These are phyloP conservation scores for Harlomillsia oculata DNA, from an alignment of 1,140 invertebrate genomes.

Conservation along the genomic window DNA sequence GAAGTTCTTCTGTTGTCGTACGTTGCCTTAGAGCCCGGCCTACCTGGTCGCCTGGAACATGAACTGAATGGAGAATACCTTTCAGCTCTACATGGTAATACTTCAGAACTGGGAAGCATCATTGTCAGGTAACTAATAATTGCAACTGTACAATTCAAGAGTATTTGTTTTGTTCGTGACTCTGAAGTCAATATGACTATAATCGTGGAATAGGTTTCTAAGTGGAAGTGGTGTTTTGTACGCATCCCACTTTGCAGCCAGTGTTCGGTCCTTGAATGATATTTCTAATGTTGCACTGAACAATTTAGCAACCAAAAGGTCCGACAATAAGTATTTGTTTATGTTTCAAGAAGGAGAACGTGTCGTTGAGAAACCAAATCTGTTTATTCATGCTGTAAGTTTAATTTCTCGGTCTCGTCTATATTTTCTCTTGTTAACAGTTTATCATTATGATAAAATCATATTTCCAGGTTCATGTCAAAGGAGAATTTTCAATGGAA, in stretches of 20 bases:
- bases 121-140: slow-evolving; percentile 43
- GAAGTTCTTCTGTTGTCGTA: slow-evolving; percentile 58
- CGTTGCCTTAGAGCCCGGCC: slow-evolving; percentile 59
- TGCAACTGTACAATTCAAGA: neutral
- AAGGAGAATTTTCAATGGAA: slow-evolving; percentile 73
- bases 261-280: slow-evolving; percentile 26
- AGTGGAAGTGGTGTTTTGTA: slow-evolving; percentile 13
- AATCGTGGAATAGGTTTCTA: slow-evolving; percentile 11
- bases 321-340: slow-evolving; percentile 11
- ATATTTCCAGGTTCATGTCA: slow-evolving; percentile 51
- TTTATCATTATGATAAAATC: too few relatives aligned
- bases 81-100: slow-evolving; percentile 63
- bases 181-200: neutral
- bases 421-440: too few relatives aligned
- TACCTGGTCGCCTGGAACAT: slow-evolving; percentile 51
- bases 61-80: slow-evolving; percentile 47
- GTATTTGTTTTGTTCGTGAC: neutral
- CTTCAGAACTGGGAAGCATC: slow-evolving; percentile 69
- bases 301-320: slow-evolving; percentile 13
- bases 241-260: slow-evolving; percentile 19
- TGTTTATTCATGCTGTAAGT: slow-evolving; percentile 25
- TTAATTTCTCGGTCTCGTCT: too few relatives aligned
- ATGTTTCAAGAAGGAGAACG: too few relatives aligned
- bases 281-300: slow-evolving; percentile 13
- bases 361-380: slow-evolving; percentile 23